Conservation (phyloP, 1,140 invertebrate genomes). For the Dermatophagoides farinae region DNA sequence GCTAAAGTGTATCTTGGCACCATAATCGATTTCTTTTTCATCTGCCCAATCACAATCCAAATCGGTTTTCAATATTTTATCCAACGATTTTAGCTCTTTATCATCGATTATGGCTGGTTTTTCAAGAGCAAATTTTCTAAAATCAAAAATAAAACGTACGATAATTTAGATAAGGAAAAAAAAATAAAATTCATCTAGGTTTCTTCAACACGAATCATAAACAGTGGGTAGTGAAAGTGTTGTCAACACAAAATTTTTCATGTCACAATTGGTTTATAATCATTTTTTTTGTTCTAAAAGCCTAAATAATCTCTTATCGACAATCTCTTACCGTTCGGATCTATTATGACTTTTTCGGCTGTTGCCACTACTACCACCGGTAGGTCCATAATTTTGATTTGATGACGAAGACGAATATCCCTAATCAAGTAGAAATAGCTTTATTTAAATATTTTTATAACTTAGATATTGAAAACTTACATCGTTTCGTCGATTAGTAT, state of each 20-base stretch:
- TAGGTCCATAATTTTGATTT: neutral
- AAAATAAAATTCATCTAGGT: neutral
- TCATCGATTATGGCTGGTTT: constrained; percentile 54
- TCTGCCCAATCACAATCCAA: constrained; percentile 57
- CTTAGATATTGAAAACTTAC: too few relatives aligned
- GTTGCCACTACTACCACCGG: neutral
- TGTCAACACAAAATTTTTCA: constrained; percentile 9
- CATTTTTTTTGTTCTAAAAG: neutral
- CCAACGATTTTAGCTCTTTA: constrained; percentile 71
- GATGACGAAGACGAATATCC: neutral
- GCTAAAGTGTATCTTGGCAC: constrained; percentile 79
- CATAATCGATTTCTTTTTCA: constrained; percentile 81
- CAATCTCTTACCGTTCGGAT: neutral
- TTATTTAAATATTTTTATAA: too few relatives aligned
- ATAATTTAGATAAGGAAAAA: neutral
- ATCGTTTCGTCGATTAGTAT: too few relatives aligned
- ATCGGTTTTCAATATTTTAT: constrained; percentile 54
- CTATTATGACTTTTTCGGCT: neutral
- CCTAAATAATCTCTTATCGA: neutral
- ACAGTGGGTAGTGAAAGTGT: constrained; percentile 12
- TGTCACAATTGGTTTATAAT: neutral
- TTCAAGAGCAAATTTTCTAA: neutral
- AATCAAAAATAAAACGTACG: neutral
- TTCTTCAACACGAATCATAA: neutral
- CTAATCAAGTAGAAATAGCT: too few relatives aligned